Conservation (phyloP, 2,797 vertebrate genomes). For the Allobates femoralis region DNA sequence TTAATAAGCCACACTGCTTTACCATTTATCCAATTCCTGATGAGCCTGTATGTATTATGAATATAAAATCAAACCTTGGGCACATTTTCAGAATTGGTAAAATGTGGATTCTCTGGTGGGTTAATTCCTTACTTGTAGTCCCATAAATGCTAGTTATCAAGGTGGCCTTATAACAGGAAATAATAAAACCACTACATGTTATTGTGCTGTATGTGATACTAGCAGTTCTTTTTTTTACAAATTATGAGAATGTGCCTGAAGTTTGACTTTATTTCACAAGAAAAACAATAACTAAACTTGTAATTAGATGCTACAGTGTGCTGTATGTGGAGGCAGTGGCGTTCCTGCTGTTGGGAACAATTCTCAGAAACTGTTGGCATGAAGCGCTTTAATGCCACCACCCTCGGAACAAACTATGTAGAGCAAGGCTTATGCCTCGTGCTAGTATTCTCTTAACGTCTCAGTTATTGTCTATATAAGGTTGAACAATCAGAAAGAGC, state of each 20-base stretch:
- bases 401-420: constrained; percentile 22
- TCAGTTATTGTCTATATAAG: not conserved
- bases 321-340: not conserved
- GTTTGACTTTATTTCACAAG: not conserved
- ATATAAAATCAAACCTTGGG: not conserved
- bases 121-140: not conserved
- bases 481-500: not conserved
- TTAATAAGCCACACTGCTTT: too few species aligned
- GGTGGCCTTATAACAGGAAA: not conserved
- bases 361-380: constrained; percentile 27
- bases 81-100: not conserved
- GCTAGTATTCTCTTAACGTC: not conserved
- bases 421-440: not conserved
- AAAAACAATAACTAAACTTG: not conserved
- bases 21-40: too few species aligned
- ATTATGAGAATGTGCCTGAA: not conserved
- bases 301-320: not conserved
- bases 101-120: not conserved
- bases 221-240: not conserved
- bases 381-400: not conserved
- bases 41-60: too few species aligned
- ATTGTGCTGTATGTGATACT: not conserved
- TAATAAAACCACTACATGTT: not conserved
- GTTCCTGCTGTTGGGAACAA: constrained; percentile 22
- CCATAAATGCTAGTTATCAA: not conserved